Conservation (phyloP, 2,113 vertebrate species). For the Paramormyrops kingsleyae region DNA sequence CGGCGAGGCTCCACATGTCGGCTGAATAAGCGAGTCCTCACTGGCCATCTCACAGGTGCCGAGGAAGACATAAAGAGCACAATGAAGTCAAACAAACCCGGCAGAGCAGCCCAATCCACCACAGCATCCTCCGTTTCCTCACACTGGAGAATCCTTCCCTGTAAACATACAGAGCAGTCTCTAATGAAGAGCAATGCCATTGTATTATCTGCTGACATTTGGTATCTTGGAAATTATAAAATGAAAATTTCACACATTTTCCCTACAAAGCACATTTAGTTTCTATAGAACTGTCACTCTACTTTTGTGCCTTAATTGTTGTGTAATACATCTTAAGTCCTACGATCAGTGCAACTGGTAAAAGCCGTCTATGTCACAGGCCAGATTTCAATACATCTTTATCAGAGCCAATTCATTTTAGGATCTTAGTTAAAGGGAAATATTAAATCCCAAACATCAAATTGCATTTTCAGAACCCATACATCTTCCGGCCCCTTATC, state of each 20-base stretch:
- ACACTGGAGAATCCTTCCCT: background rate
- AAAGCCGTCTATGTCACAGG: background rate
- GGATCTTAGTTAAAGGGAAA: background rate
- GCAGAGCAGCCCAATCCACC: background rate
- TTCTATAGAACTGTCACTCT: background rate
- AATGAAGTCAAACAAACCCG: background rate
- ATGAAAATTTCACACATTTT: background rate
- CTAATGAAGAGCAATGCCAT: background rate
- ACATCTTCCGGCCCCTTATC: background rate
- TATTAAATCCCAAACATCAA: background rate
- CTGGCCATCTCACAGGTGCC: background rate
- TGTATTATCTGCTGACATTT: background rate
- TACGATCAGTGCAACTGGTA: background rate
- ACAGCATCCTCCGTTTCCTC: background rate
- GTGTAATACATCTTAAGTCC: background rate
- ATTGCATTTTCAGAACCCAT: background rate
- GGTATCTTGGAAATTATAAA: background rate
- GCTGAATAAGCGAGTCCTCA: background rate
- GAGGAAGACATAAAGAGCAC: background rate
- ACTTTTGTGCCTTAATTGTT: background rate
- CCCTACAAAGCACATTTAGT: background rate
- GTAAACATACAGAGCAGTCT: background rate
- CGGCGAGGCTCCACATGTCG: background rate
- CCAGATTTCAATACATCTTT: background rate
- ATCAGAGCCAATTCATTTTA: background rate